A percentile compares a stretch with the other conserved stretches of the same genome.
phyloP scores from a whole-genome alignment of 2,113 vertebrate species.

The Anoura caudifer region DNA sequence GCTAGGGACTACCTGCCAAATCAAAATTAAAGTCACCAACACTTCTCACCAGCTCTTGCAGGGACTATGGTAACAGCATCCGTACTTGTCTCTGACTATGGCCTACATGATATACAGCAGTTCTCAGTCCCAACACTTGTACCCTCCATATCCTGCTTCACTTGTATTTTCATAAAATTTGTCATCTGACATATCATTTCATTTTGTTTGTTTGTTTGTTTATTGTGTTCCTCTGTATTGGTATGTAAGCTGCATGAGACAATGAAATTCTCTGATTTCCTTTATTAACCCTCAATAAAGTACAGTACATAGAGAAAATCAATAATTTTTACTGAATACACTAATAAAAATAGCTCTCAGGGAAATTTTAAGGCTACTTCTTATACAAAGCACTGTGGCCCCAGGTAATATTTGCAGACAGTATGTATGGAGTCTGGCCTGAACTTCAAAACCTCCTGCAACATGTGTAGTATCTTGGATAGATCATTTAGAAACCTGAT shows the following conservation, averaged over 20 bases:
- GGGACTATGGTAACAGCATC: background rate
- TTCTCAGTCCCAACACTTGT: background rate
- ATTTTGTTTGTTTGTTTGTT: background rate
- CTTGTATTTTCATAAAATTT: background rate
- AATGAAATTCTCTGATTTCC: background rate
- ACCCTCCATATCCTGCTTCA: background rate
- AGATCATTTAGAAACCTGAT: background rate
- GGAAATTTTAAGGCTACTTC: background rate
- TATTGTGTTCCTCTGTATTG: background rate
- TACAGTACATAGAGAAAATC: background rate
- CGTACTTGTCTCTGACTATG: background rate
- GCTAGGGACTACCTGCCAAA: background rate
- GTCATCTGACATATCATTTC: background rate
- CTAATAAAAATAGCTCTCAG: background rate
- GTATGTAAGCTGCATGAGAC: background rate
- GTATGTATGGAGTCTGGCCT: background rate
- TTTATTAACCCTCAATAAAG: background rate
- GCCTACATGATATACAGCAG: rapidly evolving
- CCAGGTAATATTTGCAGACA: background rate
- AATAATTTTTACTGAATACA: background rate
- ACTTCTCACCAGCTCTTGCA: background rate
- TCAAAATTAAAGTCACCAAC: background rate
- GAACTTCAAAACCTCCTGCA: background rate
- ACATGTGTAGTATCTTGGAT: background rate
- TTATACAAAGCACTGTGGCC: background rate